phyloP scores from a whole-genome alignment of 1,140 invertebrate species.

The Hyphantria cunea region DNA sequence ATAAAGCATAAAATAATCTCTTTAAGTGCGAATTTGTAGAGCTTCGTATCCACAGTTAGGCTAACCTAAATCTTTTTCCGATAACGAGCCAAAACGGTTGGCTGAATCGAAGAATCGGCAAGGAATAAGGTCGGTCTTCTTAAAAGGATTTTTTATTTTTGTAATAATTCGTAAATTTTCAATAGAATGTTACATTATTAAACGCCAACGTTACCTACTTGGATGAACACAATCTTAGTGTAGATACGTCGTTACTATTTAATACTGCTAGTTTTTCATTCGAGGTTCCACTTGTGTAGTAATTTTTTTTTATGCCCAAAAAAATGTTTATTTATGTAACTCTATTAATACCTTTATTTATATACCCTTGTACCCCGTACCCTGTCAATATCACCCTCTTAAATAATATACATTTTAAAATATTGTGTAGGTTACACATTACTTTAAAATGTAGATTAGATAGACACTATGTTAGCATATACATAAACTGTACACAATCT shows the following conservation, averaged over 20 bases:
- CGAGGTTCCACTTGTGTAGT: too few relatives aligned
- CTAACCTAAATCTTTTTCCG: constrained; percentile 29
- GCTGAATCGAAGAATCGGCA: constrained; percentile 19
- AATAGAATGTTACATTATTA: constrained; percentile 27
- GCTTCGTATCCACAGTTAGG: constrained; percentile 18
- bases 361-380: too few relatives aligned
- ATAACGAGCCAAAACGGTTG: constrained; percentile 17
- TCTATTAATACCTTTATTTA: too few relatives aligned
- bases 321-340: too few relatives aligned
- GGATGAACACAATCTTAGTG: constrained; percentile 10
- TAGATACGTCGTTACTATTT: not conserved
- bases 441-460: too few relatives aligned
- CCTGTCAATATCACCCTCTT: too few relatives aligned
- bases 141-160: constrained; percentile 1
- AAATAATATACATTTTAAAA: too few relatives aligned
- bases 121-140: constrained; percentile 14
- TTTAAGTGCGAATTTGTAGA: constrained; percentile 25
- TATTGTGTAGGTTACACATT: too few relatives aligned
- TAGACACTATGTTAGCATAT: too few relatives aligned
- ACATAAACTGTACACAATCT: too few relatives aligned
- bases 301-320: too few relatives aligned
- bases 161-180: constrained; percentile 18
- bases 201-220: constrained; percentile 17
- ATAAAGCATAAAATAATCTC: constrained; percentile 29
- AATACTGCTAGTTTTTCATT: too few relatives aligned